These are phyloP conservation scores for Rhadina sibilatrix DNA, from an alignment of 2,113 vertebrate species.

Conservation along the genomic window DNA sequence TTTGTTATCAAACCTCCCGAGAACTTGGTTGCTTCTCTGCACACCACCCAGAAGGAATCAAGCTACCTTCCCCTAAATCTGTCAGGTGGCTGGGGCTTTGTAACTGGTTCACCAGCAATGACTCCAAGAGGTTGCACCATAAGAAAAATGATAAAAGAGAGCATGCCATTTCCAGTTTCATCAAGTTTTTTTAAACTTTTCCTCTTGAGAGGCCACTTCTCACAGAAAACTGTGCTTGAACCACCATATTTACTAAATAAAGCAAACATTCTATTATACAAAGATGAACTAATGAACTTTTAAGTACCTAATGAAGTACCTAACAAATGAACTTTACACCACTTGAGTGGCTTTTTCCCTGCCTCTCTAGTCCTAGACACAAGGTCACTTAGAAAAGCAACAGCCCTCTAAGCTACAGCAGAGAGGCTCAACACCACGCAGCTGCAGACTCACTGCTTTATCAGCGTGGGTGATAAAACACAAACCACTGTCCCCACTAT, in stretches of 20 bases:
- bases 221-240: background rate
- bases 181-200: background rate
- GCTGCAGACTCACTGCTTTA: background rate
- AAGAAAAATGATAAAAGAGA: background rate
- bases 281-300: background rate
- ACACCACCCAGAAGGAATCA: background rate
- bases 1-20: background rate
- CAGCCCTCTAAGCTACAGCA: background rate
- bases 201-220: background rate
- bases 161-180: background rate
- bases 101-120: background rate
- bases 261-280: background rate
- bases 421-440: background rate
- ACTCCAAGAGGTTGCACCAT: background rate
- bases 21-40: background rate
- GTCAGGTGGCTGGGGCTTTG: background rate
- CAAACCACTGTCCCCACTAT: background rate
- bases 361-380: background rate
- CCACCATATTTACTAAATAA: background rate
- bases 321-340: background rate
- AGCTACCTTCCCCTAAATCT: background rate
- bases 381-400: background rate
- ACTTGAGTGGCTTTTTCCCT: background rate
- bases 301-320: background rate
- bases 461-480: rapidly evolving